Evolutionary conservation across 2,888 invertebrate species (phyloP), one percentile per base, ranked within the genome.

Genomic region (Papilio demoleus): DNA sequence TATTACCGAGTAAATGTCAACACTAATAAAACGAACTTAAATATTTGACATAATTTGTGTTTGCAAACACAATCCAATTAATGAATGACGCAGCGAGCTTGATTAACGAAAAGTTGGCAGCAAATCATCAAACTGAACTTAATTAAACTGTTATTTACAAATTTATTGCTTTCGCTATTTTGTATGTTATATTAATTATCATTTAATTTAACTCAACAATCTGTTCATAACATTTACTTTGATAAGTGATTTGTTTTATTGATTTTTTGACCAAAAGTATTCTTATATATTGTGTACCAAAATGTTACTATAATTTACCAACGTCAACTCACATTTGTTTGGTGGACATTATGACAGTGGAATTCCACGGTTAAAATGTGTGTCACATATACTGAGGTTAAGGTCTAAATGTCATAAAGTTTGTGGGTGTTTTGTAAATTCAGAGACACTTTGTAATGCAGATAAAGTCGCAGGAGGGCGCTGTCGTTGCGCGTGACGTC

Each of bases 21-120:
- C 53, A 27, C 27, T 53, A 27, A 27, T 47, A 47, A n/a, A 27
- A 53, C 53, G n/a, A 8, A 27, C 2, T 53, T 53, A 53, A 27
- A 53, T 53, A 27, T 27, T 53, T 53, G 24, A 53, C 53, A 53
- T 53, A 27, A 53, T 53, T 53, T 27, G 53, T 53, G 53, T 53
- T 53, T 53, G 27, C 53, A n/a, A 24, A 53, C 53, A n/a, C 27
- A 27, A 53, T 53, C n/a, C 53, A 53, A 53, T 53, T 53, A 27
- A 53, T 53, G 24, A 53, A 53, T 53, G 53, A 24, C 8, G 53
- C 53, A 53, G 47, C 3, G 47, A 47, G 27, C 27, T 53, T 53
- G 27, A 53, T 53, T 53, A 53, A 53, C 53, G 27, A n/a, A 27
- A 53, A 53, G 2, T 53, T 53, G 22, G n/a, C 8, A 8, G 53